Evolutionary conservation across 2,797 vertebrate species (phyloP), one percentile per base, ranked within the genome.

Genomic region (Catostomus latipinnis): DNA sequence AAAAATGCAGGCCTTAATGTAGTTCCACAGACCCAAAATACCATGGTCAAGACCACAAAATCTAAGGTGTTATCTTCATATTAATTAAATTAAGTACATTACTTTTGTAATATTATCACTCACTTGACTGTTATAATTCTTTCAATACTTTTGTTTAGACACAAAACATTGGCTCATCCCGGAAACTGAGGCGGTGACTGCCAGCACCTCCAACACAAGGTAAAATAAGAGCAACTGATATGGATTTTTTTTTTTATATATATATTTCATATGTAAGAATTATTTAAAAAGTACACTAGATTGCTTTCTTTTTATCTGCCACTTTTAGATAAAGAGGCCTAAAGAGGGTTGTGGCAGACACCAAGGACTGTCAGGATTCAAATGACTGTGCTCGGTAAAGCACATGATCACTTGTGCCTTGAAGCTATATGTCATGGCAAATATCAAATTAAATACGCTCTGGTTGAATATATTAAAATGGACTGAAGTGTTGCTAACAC

Each of bases 1-100:
- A 94, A 89, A 88, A 94, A 72, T 1, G 93, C 93, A 0, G 94
- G 94, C 34, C 92, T 95, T 65, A 88, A 94, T 1, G 93, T 94
- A 84, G 88, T 92, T 46, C 86, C 91, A 1, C 90, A 90, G 78
- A 86, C 87, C 0, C 89, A 86, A 9, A 68, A 84, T 65, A 46
- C 85, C 1, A 92, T 89, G 87, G 73, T 83, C 75, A 90, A 71
- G 46, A 22, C 10, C 16, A 14, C 83, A 76, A 83, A 90, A 72
- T 75, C 84, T 11, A 86, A 80, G 90, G 92, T 92, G 85, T 8
- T 3, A 8, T 70, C 46, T 62, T 62, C 46, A 14, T 57, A 48
- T 34, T 34, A 34, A 34, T 34, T 34, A 34, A 3, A 34, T 34
- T 34, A 3, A 34, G 34, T 34, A 34, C 34, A 34, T 34, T 34